Conservation (phyloP, 2,113 vertebrate genomes). For the Scomber scombrus region DNA sequence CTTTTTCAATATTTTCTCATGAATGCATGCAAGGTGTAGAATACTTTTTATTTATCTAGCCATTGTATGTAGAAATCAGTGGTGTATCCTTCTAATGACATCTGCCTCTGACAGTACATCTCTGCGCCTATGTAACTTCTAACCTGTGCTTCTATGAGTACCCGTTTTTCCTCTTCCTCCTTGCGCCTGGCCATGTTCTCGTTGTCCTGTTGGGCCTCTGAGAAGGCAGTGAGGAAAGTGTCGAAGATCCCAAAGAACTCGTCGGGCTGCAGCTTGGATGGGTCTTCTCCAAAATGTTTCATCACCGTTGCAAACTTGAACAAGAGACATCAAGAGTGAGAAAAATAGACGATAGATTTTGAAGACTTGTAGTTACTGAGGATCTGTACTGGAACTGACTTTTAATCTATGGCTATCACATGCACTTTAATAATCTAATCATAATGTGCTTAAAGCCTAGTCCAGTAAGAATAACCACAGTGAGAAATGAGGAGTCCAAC, state of each 20-base stretch:
- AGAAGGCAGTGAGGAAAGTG: constrained; percentile 56
- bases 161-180: constrained; percentile 69
- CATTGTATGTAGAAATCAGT: no score
- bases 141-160: constrained; percentile 63
- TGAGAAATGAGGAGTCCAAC: no score
- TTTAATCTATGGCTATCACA: no score
- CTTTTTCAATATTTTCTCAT: background rate
- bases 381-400: no score
- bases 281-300: constrained; percentile 65
- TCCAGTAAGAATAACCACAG: no score
- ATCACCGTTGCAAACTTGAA: constrained; percentile 63
- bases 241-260: constrained; percentile 70
- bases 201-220: constrained; percentile 67
- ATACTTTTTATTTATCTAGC: no score
- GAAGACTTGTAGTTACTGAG: no score
- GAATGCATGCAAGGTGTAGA: background rate
- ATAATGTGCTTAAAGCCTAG: no score
- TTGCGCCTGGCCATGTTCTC: constrained; percentile 47
- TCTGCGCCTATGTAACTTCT: constrained; percentile 1
- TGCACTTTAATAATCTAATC: no score
- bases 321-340: background rate
- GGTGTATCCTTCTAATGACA: no score
- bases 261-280: constrained; percentile 53
- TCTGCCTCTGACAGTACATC: background rate
- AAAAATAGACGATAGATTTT: no score